Evolutionary conservation across 2,888 invertebrate genomes (phyloP).

Genomic region (Lacanobia wlatinum): DNA sequence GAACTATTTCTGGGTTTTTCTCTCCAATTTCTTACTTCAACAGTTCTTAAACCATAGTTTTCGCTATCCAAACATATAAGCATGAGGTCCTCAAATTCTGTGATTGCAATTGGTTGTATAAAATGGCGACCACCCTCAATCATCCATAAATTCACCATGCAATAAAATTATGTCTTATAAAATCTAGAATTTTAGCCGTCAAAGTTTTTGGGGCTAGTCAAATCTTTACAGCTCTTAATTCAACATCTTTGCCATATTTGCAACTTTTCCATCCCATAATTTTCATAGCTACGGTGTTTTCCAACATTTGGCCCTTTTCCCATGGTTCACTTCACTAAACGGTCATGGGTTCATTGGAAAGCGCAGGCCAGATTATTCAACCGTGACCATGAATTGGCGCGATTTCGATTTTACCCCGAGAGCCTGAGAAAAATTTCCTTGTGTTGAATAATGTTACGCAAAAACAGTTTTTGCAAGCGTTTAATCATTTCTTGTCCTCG

Average conservation of each 20-base stretch:
- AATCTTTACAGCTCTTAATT: not conserved
- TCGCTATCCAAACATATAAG: too few relatives aligned
- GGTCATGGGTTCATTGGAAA: conserved; percentile 44
- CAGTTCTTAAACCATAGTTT: too few relatives aligned
- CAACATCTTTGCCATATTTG: conserved; percentile 11
- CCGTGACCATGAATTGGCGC: conserved; percentile 60
- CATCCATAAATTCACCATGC: too few relatives aligned
- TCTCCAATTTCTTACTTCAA: too few relatives aligned
- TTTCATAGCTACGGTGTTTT: conserved; percentile 20
- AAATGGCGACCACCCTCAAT: too few relatives aligned
- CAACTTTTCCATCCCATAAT: conserved; percentile 35
- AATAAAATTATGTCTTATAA: not conserved
- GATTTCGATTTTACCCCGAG: conserved; percentile 40
- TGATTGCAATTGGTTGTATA: too few relatives aligned
- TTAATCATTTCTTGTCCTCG: conserved; percentile 34
- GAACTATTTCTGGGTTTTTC: too few relatives aligned
- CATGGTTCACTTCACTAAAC: conserved; percentile 59
- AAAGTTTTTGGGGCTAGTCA: not conserved
- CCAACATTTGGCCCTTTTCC: conserved; percentile 49
- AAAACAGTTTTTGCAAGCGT: conserved; percentile 20
- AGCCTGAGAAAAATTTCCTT: conserved; percentile 43
- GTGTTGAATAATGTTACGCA: conserved; percentile 34
- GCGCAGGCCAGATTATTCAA: conserved; percentile 51
- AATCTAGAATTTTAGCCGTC: too few relatives aligned
- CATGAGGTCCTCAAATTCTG: too few relatives aligned